Conservation (phyloP, 2,113 vertebrate species). For the Oreochromis tanganicae region DNA sequence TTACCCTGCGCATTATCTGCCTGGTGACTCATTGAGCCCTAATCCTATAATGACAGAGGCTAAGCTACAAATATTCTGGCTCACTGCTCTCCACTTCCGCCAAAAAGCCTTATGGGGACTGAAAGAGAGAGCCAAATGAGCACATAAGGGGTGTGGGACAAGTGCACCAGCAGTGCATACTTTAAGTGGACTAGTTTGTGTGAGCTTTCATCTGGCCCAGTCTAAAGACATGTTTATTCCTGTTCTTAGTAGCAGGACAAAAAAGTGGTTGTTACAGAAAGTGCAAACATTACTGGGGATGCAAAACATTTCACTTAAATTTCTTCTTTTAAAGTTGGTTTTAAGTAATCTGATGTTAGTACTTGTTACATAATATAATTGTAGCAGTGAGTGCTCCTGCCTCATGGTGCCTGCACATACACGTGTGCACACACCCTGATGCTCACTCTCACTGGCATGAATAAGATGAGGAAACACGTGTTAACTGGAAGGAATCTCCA, state of each 20-base stretch:
- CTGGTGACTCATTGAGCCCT: slow-evolving; percentile 35
- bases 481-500: not conserved
- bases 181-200: not conserved
- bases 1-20: slow-evolving; percentile 13
- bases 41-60: slow-evolving; percentile 55
- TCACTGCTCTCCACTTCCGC: slow-evolving; percentile 19
- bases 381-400: not conserved
- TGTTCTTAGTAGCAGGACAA: not conserved
- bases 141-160: not conserved
- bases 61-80: slow-evolving; percentile 26
- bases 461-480: accelerated
- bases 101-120: not conserved
- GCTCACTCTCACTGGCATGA: not conserved
- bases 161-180: not conserved
- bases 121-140: not conserved
- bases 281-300: not conserved
- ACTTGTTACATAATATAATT: not conserved
- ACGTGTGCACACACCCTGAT: not conserved
- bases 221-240: not conserved
- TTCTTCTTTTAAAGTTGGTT: not conserved
- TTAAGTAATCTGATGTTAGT: not conserved
- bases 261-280: not conserved
- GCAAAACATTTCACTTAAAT: not conserved
- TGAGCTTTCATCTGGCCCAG: not conserved
- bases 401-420: not conserved